Evolutionary conservation across 1,140 invertebrate genomes (phyloP).

Genomic region (Laupala kohalensis): DNA sequence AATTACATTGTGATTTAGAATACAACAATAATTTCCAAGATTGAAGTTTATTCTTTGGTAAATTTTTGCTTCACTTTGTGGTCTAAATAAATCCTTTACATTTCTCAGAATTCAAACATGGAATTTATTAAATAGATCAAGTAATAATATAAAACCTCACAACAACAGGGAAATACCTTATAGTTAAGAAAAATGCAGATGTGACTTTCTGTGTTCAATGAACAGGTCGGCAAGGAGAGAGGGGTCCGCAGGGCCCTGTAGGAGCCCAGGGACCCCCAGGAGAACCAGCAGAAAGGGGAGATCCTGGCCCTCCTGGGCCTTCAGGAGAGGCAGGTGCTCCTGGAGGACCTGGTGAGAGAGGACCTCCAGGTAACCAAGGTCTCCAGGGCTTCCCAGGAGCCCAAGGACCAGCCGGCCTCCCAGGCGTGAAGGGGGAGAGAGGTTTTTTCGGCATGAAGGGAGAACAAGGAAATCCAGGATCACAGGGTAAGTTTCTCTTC

Average conservation of each 20-base stretch:
- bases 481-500: constrained; percentile 30
- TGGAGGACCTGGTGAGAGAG: constrained; percentile 55
- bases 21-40: too few relatives aligned
- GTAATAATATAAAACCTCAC: too few relatives aligned
- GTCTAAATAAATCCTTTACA: too few relatives aligned
- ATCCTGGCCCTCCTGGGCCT: constrained; percentile 55
- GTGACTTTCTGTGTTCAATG: too few relatives aligned
- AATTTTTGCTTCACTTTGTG: too few relatives aligned
- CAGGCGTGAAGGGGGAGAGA: constrained; percentile 59
- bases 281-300: constrained; percentile 58
- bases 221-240: constrained; percentile 47
- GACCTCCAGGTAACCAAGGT: constrained; percentile 40
- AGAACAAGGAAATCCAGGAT: constrained; percentile 53
- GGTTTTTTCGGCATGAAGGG: constrained; percentile 54
- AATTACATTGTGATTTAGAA: too few relatives aligned
- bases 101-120: too few relatives aligned
- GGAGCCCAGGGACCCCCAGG: constrained; percentile 59
- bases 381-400: constrained; percentile 48
- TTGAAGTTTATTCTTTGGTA: too few relatives aligned
- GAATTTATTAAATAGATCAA: too few relatives aligned
- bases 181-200: too few relatives aligned
- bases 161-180: too few relatives aligned
- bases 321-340: constrained; percentile 55
- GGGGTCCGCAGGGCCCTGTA: constrained; percentile 49
- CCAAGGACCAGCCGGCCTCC: constrained; percentile 47